phyloP scores from a whole-genome alignment of 2,113 vertebrate genomes.

The Ceyx margarethae region DNA sequence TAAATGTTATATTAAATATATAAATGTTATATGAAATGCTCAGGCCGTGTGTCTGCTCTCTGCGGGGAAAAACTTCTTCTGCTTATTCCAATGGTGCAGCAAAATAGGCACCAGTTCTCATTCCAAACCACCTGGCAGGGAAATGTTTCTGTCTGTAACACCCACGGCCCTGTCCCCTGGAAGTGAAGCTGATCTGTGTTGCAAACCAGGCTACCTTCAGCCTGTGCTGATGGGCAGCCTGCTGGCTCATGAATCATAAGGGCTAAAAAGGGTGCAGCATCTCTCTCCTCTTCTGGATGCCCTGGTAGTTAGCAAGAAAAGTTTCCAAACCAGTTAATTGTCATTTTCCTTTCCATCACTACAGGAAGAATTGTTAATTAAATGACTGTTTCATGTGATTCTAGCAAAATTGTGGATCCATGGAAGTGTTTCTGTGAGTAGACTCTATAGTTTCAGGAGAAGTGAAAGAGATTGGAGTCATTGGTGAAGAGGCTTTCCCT shows the following conservation, averaged over 20 bases:
- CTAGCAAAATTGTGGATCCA: not conserved
- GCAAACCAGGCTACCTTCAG: not conserved
- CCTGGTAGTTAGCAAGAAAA: not conserved
- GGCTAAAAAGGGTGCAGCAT: not conserved
- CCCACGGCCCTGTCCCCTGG: not conserved
- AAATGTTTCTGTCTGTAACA: constrained; percentile 23
- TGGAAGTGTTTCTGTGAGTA: not conserved
- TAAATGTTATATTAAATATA: too few relatives aligned
- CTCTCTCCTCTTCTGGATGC: not conserved
- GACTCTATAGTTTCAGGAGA: not conserved
- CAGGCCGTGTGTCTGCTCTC: not conserved
- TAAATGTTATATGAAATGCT: too few relatives aligned
- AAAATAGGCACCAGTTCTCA: not conserved
- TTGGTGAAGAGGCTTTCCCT: rapidly evolving
- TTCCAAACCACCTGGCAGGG: constrained; percentile 24
- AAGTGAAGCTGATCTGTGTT: not conserved
- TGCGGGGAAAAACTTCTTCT: not conserved
- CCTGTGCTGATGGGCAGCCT: not conserved
- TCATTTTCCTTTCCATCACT: not conserved
- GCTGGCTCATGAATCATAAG: not conserved
- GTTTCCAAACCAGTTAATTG: not conserved
- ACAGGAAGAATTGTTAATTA: not conserved
- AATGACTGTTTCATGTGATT: not conserved
- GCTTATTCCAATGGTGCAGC: not conserved
- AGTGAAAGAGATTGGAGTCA: not conserved